Conservation (phyloP, 2,888 invertebrate species). For the Sarcophaga carnaria region DNA sequence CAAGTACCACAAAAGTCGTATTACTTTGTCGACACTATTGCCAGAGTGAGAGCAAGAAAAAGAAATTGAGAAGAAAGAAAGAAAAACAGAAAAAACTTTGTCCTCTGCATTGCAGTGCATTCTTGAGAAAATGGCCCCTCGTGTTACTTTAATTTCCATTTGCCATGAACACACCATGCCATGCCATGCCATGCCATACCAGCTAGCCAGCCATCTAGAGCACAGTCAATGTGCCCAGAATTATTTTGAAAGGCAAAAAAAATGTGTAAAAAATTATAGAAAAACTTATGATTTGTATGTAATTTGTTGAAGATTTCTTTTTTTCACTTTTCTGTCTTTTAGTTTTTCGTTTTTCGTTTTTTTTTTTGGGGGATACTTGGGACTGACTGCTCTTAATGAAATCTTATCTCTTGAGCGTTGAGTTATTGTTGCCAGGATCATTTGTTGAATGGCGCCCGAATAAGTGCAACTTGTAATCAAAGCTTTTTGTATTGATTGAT, state of each 20-base stretch:
- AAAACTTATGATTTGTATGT: conserved; percentile 64
- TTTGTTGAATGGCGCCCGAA: conserved; percentile 14
- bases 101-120: conserved; percentile 70
- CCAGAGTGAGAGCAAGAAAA: neutral
- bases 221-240: neutral
- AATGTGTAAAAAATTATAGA: conserved; percentile 35
- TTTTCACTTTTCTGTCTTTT: neutral
- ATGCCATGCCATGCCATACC: conserved; percentile 25
- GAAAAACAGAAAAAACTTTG: conserved; percentile 56
- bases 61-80: neutral
- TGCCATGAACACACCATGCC: conserved; percentile 49
- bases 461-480: conserved; percentile 16
- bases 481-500: conserved; percentile 60
- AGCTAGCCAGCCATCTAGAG: neutral
- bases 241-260: neutral
- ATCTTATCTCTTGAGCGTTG: conserved; percentile 40
- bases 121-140: conserved; percentile 64
- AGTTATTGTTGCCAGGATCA: conserved; percentile 34
- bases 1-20: conserved; percentile 66
- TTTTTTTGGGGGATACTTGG: conserved; percentile 1
- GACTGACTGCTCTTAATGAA: conserved; percentile 56
- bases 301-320: conserved; percentile 48
- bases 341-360: neutral
- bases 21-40: conserved; percentile 65
- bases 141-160: conserved; percentile 68